Base-by-base conservation (phyloP, 92 coral and sea anemone species). In the Plumapathes pennacea region DNA sequence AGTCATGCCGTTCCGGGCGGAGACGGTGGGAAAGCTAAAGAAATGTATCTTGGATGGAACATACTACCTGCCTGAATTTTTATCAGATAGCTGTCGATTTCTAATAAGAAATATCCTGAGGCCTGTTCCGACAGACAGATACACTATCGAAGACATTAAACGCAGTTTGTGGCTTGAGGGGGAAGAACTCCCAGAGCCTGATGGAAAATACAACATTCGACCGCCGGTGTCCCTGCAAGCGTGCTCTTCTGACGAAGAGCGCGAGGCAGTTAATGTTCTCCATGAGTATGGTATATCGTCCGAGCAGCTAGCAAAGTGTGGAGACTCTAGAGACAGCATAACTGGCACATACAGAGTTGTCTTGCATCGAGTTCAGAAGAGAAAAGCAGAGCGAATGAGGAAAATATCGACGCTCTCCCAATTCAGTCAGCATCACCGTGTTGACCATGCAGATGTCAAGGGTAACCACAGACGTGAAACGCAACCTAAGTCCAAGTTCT, bases 1-100 rank as follows among this genome's bases (percentile, higher is more conserved):
- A 10, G 97, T 94, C 18, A 94, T 94, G 99, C 99, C 99, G 0
- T 94, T 94, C 49, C 85, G 99, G 7, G 99, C 99, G 2, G 99
- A 94, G 57, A 94, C 99, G 3, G 99, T 94, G 2, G 99, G 99
- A 2, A 94, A 84, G 47, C 79, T 94, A 12, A 94, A 94, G 62
- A 94, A 94, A 52, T 94, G 87, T 53, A 94, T 94, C 25, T 58
- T 94, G 24, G 99, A 88, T 67, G 99, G 99, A 19, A 77, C 96
- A 0, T 94, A 77, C 55, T 94, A 79, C 47, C 70, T 94, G 74
- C 99, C 99, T 11, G 99, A 94, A 23, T 94, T 94, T 74, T 62
- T 94, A 44, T 46, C 94, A 31, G 99, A 94, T 53, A 78, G 74
- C 67, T 94, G 96, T 50, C 69, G 82, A 19, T 75, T 80, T 43